Percentiles rank a stretch among this genome's conserved stretches.
Evolutionary conservation across 2,888 invertebrate genomes (phyloP).

Genomic region (Palloptera scutellata): DNA sequence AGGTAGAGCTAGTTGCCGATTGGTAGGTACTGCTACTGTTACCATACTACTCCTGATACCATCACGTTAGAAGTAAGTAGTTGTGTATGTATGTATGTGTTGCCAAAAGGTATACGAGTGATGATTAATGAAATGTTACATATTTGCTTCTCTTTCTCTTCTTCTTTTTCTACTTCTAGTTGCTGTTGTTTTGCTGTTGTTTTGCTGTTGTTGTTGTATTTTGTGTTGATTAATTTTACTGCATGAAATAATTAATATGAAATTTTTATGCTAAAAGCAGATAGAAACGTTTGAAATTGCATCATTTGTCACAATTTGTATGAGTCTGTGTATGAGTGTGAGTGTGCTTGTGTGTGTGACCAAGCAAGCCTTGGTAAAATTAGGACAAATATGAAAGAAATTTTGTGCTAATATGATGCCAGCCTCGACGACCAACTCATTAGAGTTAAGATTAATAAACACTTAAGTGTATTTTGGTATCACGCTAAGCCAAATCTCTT

Average conservation of each 20-base stretch:
- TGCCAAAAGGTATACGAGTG: not conserved
- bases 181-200: too few species aligned
- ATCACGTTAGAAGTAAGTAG: too few species aligned
- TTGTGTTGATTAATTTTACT: slow-evolving; percentile 25
- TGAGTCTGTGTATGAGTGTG: not conserved
- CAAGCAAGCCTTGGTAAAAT: too few species aligned
- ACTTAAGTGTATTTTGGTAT: too few species aligned
- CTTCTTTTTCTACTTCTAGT: not conserved
- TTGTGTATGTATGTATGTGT: not conserved
- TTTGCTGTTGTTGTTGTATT: not conserved
- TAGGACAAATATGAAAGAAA: too few species aligned
- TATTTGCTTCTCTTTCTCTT: not conserved
- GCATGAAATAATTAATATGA: slow-evolving; percentile 28
- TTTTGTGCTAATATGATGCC: too few species aligned
- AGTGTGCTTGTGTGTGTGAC: not conserved
- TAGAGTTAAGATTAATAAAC: too few species aligned
- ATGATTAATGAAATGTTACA: slow-evolving; percentile 9
- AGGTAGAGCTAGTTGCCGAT: not conserved
- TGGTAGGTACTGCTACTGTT: too few species aligned
- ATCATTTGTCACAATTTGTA: not conserved
- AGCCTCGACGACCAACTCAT: too few species aligned
- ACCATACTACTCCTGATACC: too few species aligned
- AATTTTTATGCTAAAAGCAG: slow-evolving; percentile 11
- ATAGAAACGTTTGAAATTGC: not conserved
- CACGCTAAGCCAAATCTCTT: too few species aligned